These are phyloP conservation scores for Spinibarbus caldwelli DNA, from an alignment of 2,797 vertebrate species.

Conservation along the genomic window DNA sequence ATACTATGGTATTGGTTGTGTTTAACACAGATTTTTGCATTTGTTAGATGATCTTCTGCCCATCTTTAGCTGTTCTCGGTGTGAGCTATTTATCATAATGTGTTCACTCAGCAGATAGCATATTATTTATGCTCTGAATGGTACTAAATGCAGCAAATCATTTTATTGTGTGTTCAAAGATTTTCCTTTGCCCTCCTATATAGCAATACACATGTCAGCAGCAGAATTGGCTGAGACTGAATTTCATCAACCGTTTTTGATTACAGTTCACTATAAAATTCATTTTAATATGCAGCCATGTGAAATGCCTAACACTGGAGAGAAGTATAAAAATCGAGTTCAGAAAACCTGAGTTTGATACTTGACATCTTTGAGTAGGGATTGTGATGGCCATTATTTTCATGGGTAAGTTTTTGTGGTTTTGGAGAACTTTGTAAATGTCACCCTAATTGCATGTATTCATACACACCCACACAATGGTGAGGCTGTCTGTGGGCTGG, in stretches of 20 bases:
- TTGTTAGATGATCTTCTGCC: neutral
- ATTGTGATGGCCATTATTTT: slow-evolving; percentile 5
- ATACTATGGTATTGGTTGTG: neutral
- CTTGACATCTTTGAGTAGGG: slow-evolving; percentile 21
- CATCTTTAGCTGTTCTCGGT: neutral
- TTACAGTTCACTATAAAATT: neutral
- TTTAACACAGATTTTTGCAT: neutral
- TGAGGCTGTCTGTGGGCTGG: slow-evolving; percentile 39
- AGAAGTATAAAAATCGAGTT: neutral
- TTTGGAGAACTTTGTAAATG: slow-evolving; percentile 25
- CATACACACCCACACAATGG: slow-evolving; percentile 33
- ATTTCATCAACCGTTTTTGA: neutral
- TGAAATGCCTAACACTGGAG: neutral
- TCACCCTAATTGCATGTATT: slow-evolving; percentile 38
- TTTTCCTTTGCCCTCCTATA: neutral
- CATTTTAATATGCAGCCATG: neutral
- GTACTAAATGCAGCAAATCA: slow-evolving; percentile 24
- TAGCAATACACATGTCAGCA: neutral
- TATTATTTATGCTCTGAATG: slow-evolving; percentile 39
- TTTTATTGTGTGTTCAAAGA: slow-evolving; percentile 24
- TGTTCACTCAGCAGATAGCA: slow-evolving; percentile 32
- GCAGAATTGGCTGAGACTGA: neutral
- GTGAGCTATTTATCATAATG: slow-evolving; percentile 27
- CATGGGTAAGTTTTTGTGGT: slow-evolving; percentile 24
- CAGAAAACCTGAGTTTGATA: neutral